Evolutionary conservation across 1,140 invertebrate genomes (phyloP), one percentile per base, ranked within the genome.

Genomic region (Archegozetes longisetosus): DNA sequence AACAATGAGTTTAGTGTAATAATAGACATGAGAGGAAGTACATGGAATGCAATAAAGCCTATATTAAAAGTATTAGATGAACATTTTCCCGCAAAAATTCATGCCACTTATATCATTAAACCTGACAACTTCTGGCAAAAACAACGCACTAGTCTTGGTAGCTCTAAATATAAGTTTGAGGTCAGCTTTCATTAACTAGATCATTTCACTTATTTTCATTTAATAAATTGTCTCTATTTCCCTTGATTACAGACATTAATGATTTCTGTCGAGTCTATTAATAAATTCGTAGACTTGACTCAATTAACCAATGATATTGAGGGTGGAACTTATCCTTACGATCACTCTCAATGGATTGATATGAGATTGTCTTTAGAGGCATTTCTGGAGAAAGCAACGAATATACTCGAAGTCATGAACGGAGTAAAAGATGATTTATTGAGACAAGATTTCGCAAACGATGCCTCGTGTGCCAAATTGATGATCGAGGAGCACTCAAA

Each of bases 101-200:
- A 93, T 71, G 82, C 84, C 70, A 90, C 88, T 62, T 88, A 90
- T 68, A 91, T 98, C 70, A 93, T 98, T 64, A 96, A 97, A 75
- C 91, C 93, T 65, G 94, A 98, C 69, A 97, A 94, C 72, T 97
- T 98, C 77, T 97, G 93, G 92, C 92, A 98, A 74, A 97, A 97
- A 75, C 92, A 97, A 75, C 83, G 92, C 68, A 95, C 92, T 66
- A 92, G 88, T 56, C 79, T 97, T 68, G 90, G 86, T 66, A 91
- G 87, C 76, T 86, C 93, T 71, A 98, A 98, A 78, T 97, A 96
- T 77, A 95, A 93, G 76, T 97, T 97, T 80, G 93, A 97, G 80
- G 89, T 92, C 61, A 50, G 27, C 54, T 47, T 25, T 20, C 23
- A 20, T 63, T 50, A 29, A 58, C 53, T 23, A 24, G 48, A 20